phyloP scores from a whole-genome alignment of 1,140 invertebrate species.

The Ostrea denselamellosa region DNA sequence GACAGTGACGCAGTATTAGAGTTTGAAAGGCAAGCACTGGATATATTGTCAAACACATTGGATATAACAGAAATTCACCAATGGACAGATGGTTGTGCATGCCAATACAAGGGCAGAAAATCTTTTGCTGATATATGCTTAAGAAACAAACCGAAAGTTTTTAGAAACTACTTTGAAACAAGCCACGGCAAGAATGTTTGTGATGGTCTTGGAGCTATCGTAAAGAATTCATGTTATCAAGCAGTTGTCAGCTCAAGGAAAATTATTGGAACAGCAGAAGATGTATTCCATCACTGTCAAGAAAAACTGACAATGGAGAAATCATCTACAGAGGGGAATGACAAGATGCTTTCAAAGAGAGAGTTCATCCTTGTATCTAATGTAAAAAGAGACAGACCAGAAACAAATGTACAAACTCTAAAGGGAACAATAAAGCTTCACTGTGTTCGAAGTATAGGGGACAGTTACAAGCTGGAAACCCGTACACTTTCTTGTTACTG shows the following conservation, averaged over 20 bases:
- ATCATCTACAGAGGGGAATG: neutral
- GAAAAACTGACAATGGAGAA: neutral
- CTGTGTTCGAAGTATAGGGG: neutral
- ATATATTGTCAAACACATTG: neutral
- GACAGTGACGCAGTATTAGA: constrained; percentile 50
- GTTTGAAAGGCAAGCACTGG: constrained; percentile 49
- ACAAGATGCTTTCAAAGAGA: no score
- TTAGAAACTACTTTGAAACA: constrained; percentile 60
- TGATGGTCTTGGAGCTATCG: constrained; percentile 59
- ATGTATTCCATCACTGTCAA: constrained; percentile 54
- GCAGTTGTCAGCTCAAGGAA: constrained; percentile 51
- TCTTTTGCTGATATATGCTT: constrained; percentile 59
- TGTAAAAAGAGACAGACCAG: constrained; percentile 41
- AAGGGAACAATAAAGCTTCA: constrained; percentile 46
- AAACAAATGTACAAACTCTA: constrained; percentile 20
- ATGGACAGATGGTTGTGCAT: constrained; percentile 61
- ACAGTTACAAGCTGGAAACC: neutral
- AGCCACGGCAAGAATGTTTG: constrained; percentile 61
- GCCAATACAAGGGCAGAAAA: constrained; percentile 58
- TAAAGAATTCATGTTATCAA: constrained; percentile 54
- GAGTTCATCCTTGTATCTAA: neutral
- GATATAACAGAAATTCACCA: constrained; percentile 49
- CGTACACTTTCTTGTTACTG: no score
- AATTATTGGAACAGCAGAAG: constrained; percentile 53
- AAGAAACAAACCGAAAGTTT: constrained; percentile 30